Conservation (phyloP, 2,113 vertebrate genomes). For the Chrysemys picta region DNA sequence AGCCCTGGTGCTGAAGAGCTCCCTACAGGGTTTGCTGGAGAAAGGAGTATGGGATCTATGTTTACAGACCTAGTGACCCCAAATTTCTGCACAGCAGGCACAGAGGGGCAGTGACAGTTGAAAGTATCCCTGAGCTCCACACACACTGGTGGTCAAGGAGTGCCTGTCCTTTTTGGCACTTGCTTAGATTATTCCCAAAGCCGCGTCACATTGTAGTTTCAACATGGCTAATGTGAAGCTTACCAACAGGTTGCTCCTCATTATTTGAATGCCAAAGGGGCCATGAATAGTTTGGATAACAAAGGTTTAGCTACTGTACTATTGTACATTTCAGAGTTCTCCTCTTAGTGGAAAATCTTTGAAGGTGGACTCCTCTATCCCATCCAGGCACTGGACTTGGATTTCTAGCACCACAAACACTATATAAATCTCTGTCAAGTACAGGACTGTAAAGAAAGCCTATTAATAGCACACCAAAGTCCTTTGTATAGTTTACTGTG, state of each 20-base stretch:
- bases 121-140: not conserved
- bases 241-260: not conserved
- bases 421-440: not conserved
- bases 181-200: not conserved
- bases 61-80: not conserved
- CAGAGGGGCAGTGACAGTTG: not conserved
- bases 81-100: not conserved
- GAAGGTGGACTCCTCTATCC: not conserved
- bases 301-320: not conserved
- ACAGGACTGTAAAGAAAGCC: not conserved
- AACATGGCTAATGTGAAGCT: not conserved
- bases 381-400: not conserved
- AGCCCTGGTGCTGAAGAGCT: not conserved
- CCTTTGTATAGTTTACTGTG: not conserved
- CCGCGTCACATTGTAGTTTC: not conserved
- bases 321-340: not conserved
- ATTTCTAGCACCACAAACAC: not conserved
- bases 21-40: not conserved
- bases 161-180: not conserved
- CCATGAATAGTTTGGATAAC: not conserved
- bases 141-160: not conserved
- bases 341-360: fast-evolving
- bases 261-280: fast-evolving
- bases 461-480: not conserved
- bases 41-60: not conserved